Base-by-base conservation (phyloP, 2,113 vertebrate genomes). In the Chlorodrepanis virens region DNA sequence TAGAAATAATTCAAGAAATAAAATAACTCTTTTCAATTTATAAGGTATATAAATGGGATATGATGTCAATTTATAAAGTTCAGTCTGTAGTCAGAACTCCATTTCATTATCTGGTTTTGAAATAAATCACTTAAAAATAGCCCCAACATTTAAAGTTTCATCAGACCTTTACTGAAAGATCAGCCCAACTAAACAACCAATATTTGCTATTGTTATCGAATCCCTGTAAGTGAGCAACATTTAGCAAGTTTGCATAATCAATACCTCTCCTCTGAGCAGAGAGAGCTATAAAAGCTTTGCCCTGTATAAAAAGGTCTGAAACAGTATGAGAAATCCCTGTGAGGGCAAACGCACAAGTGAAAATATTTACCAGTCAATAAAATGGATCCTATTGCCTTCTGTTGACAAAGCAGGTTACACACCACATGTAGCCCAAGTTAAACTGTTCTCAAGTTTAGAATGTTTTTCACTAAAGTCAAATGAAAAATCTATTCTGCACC, bases 311-410 rank as follows among this genome's bases (percentile, higher is more conserved):
- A 90, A 93, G 87, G 68, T 77, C 90, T 83, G 71, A 83, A 96
- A 78, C 64, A 90, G 70, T 78, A 68, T 4, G 6, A 29, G 68
- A 88, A 95, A 95, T 64, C 71, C 68, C 68, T 71, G 1, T 64
- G 85, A 90, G 86, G 61, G 71, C 11, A 5, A 53, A 52, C 0
- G 0, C 25, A 79, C 45, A 92, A 76, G 59, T 79, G 68, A 87
- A 96, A 96, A 93, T 97, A 94, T 92, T 97, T 97, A 84, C 84
- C 44, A 63, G 44, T 94, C 89, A 54, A 92, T 95, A 95, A 74
- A 84, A 77, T 52, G n/a, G 71, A 95, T 91, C 56, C 44, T 52
- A n/a, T 18, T 44, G 18, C 35, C 82, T 90, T 61, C 67, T 77
- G 37, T 87, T 94, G 49, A 89, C 42, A 56, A 65, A 82, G 67